Base-by-base conservation (phyloP, 2,888 invertebrate genomes). In the Drosophila subsilvestris region DNA sequence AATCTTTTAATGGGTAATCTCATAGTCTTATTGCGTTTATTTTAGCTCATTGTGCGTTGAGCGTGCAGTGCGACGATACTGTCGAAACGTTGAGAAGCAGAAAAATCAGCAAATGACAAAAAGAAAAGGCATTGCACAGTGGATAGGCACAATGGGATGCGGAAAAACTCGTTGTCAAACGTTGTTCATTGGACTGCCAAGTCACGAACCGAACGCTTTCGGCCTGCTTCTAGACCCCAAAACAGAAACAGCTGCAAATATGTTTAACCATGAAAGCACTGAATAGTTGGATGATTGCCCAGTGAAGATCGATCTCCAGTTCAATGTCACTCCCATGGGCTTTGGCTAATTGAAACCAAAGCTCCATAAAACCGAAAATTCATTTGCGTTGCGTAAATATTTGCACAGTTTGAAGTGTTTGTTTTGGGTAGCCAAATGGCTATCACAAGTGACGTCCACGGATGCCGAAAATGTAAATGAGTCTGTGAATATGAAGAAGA, bases 361-460 rank as follows among this genome's bases (percentile, higher is more conserved):
- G 43, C 27, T 42, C 58, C 27, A 37, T 32, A n/a, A 48, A 42
- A n/a, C 45, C n/a, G n/a, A 55, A 60, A 45, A 22, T 29, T 37
- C 37, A 65, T 7, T 29, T 12, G n/a, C 25, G 5, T 25, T 6
- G 22, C 5, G 25, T 29, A 61, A 81, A 87, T 84, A 84, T 88
- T 88, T 84, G 68, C 63, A n/a, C 48, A 66, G 47, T 58, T 45
- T 69, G n/a, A 65, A 66, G 51, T 66, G 58, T 56, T 17, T 49
- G 14, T 14, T 37, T 27, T 37, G 51, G 71, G 44, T 55, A 50
- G 86, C 69, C 44, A 18, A 44, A 22, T 45, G 65, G 65, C 17
- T 43, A 63, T 76, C 79, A 82, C 51, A 66, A 80, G 84, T 86
- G 80, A 75, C 80, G 80, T 77, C 70, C 54, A 20, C 69, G 43